phyloP scores from a whole-genome alignment of 2,113 vertebrate genomes.

The Calidris pugnax region DNA sequence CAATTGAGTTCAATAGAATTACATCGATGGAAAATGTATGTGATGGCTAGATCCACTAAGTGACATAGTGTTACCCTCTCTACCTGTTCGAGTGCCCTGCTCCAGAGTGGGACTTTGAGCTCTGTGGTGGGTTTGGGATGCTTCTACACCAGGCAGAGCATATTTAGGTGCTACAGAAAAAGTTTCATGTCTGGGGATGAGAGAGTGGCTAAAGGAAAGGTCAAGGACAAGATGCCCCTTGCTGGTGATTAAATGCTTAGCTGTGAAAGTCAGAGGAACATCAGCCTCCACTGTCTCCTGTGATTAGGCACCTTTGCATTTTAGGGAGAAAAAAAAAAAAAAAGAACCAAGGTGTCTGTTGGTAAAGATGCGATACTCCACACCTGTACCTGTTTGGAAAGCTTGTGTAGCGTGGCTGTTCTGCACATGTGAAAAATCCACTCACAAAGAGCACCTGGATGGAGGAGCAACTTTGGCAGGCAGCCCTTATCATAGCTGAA shows the following conservation, averaged over 20 bases:
- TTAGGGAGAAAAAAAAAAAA: no score
- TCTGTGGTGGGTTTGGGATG: fast-evolving
- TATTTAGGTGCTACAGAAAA: neutral
- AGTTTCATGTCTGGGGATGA: neutral
- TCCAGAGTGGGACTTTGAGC: no score
- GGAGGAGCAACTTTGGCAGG: neutral
- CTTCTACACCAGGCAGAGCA: neutral
- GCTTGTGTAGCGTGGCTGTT: neutral
- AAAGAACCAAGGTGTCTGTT: neutral
- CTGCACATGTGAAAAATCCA: neutral
- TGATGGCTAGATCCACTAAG: neutral
- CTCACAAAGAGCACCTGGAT: neutral
- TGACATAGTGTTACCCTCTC: neutral
- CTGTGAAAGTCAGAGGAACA: neutral
- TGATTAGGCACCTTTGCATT: neutral
- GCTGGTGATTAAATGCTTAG: neutral
- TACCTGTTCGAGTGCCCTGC: neutral
- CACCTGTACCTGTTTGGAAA: neutral
- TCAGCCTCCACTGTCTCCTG: neutral
- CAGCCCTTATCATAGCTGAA: neutral
- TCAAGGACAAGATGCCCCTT: neutral
- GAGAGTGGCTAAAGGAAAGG: neutral
- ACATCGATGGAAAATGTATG: neutral
- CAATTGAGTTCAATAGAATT: neutral
- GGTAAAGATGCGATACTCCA: neutral